Evolutionary conservation across 37 sponge, comb jelly and placozoan genomes (phyloP), one percentile per base, ranked within the genome.

Genomic region (Cladorhizidae sp.): DNA sequence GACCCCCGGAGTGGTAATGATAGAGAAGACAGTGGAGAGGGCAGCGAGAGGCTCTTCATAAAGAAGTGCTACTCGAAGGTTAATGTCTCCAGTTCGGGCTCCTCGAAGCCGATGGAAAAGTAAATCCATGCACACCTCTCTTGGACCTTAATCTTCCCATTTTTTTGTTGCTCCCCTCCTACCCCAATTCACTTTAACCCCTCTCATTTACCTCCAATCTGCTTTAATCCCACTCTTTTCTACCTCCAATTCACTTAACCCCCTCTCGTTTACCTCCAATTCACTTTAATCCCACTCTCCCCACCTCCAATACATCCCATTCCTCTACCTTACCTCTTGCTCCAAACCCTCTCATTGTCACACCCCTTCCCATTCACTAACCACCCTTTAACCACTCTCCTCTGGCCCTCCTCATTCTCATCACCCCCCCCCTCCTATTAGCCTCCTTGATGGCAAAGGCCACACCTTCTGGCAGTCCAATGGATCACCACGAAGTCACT

Each of bases 401-500:
- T n/a, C n/a, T n/a, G n/a, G n/a, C n/a, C n/a, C n/a, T 59, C 61
- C 17, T 26, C 28, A 36, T 67, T 38, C 8, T 67, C 2, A 5
- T 32, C 12, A 5, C 18, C 17, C 42, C 72, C 42, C 25, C 50
- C 72, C 31, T 58, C n/a, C 52, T 3, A 28, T 23, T 64, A 83
- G 85, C 51, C 71, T 93, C 21, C 41, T 68, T 57, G 90, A 93
- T 63, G 67, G 39, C 40, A 38, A 52, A 45, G 49, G 36, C 20
- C 65, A 77, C 42, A 88, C 86, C 2, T 93, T 86, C 64, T 93
- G 94, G 91, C 94, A 93, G 76, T 93, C 94, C n/a, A 90, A 80
- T 87, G 94, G 94, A 0, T 80, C 88, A 22, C 87, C 94, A 40
- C 41, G 88, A 32, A 83, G 70, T 5, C 94, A 93, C 55, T 93